Evolutionary conservation across 2,113 vertebrate genomes (phyloP).

Genomic region (Trinectes maculatus): DNA sequence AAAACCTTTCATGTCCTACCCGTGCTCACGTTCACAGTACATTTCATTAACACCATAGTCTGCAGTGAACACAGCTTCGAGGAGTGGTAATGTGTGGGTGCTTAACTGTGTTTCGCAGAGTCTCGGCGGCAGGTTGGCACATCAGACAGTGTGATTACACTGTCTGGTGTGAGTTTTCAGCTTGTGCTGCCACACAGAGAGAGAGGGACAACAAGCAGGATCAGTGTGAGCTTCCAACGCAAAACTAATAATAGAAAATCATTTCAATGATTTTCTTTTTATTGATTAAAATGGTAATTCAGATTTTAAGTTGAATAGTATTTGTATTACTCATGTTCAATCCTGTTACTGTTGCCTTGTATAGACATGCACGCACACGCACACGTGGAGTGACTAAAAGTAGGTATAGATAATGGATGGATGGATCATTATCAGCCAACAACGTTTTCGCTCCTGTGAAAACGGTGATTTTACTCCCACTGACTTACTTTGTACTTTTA

Average conservation of each 20-base stretch:
- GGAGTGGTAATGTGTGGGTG: conserved; percentile 7
- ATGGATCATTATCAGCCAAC: too few species aligned
- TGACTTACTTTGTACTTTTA: too few species aligned
- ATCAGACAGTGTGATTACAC: not conserved
- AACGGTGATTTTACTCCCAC: too few species aligned
- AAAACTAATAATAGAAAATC: not conserved
- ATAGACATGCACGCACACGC: too few species aligned
- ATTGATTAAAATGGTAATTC: not conserved
- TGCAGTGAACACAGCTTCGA: not conserved
- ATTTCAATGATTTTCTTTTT: not conserved
- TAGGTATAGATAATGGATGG: too few species aligned
- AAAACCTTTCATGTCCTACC: too few species aligned
- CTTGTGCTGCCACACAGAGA: not conserved
- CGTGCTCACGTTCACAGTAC: not conserved
- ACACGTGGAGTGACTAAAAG: too few species aligned
- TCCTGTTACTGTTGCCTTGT: too few species aligned
- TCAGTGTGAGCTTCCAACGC: not conserved
- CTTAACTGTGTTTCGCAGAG: conserved; percentile 4
- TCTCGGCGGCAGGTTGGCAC: conserved; percentile 3
- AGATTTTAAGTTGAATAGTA: too few species aligned
- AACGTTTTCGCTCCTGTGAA: too few species aligned
- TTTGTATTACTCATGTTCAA: too few species aligned
- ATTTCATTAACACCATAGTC: not conserved
- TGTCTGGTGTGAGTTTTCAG: not conserved
- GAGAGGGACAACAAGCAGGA: not conserved